These are phyloP conservation scores for Lycia hirtaria DNA, from an alignment of 2,888 invertebrate genomes.

Conservation along the genomic window DNA sequence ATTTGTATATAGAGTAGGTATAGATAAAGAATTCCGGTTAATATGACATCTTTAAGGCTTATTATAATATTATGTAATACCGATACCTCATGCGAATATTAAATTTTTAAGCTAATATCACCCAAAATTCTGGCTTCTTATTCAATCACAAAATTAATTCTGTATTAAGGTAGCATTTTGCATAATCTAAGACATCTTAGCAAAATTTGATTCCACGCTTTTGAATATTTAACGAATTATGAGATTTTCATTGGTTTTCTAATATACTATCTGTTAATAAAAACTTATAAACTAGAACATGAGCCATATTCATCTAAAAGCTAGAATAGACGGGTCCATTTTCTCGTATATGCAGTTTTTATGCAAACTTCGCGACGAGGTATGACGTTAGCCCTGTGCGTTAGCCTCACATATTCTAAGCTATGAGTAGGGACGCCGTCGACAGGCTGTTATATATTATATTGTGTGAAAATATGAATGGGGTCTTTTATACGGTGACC, in stretches of 20 bases:
- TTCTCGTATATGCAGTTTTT: constrained; percentile 22
- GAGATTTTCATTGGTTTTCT: neutral
- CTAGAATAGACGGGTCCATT: constrained; percentile 15
- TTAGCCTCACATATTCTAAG: constrained; percentile 1
- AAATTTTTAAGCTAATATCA: neutral
- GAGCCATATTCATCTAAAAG: constrained; percentile 19
- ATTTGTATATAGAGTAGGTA: too few species aligned
- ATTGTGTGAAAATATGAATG: constrained; percentile 28
- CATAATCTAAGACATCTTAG: neutral
- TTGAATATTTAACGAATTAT: neutral
- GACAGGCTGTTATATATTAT: constrained; percentile 20
- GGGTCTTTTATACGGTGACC: constrained; percentile 29
- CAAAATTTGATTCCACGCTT: neutral
- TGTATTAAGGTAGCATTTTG: neutral
- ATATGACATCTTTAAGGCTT: constrained; percentile 9
- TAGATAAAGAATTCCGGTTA: too few species aligned
- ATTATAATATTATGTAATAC: constrained; percentile 3
- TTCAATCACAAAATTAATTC: constrained; percentile 15
- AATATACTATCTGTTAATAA: neutral
- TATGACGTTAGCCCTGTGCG: too few species aligned
- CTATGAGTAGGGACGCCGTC: constrained; percentile 23
- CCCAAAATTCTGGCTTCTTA: constrained; percentile 9
- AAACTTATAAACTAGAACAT: constrained; percentile 9
- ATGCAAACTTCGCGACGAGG: constrained; percentile 14
- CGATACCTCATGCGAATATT: neutral